Evolutionary conservation across 2,888 invertebrate genomes (phyloP).

Genomic region (Aphodius granarius): DNA sequence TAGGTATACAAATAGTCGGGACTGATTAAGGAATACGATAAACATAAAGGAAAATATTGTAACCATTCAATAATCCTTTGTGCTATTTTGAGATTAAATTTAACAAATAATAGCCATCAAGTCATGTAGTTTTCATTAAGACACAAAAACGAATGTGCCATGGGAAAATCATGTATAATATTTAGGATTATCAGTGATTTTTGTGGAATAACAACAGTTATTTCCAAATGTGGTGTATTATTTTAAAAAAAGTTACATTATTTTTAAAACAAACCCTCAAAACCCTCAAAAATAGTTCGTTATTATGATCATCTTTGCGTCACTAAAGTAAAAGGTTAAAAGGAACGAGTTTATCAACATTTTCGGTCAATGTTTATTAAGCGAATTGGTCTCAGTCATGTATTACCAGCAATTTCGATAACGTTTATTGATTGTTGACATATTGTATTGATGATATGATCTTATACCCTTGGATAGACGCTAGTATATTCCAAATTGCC

Average conservation of each 20-base stretch:
- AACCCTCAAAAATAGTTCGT: too few species aligned
- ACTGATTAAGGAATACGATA: neutral
- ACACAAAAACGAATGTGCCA: too few species aligned
- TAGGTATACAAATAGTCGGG: neutral
- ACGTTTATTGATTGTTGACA: neutral
- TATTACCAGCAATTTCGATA: neutral
- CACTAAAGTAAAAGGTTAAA: too few species aligned
- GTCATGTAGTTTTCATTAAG: neutral
- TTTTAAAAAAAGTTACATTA: too few species aligned
- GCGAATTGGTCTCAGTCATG: neutral
- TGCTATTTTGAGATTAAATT: too few species aligned
- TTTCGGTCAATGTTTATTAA: neutral
- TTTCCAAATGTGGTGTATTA: too few species aligned
- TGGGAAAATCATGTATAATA: too few species aligned
- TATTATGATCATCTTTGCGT: too few species aligned
- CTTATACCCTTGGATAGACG: neutral
- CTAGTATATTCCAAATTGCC: neutral
- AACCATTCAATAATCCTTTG: neutral
- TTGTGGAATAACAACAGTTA: too few species aligned
- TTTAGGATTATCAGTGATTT: too few species aligned
- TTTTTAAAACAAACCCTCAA: too few species aligned
- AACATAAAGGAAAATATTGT: neutral
- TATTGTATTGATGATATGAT: neutral
- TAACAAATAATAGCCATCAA: neutral
- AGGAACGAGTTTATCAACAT: neutral